phyloP scores from a whole-genome alignment of 2,888 invertebrate species.

The Fragum sueziense region DNA sequence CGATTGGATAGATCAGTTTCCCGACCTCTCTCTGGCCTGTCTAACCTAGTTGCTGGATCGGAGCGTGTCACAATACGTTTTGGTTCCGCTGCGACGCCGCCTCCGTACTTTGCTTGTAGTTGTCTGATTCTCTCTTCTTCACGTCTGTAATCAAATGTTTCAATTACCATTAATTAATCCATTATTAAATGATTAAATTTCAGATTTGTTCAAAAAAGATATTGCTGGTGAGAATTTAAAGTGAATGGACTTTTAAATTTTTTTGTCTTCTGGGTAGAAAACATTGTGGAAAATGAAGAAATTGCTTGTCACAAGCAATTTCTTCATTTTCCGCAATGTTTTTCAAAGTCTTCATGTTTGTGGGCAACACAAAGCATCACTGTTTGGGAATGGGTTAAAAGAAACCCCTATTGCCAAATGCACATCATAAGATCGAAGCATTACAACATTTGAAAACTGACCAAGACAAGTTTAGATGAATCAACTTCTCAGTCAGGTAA shows the following conservation, averaged over 20 bases:
- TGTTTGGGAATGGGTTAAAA: not conserved
- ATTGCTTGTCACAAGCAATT: not conserved
- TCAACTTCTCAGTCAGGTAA: too few relatives aligned
- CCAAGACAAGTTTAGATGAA: too few relatives aligned
- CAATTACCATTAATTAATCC: not conserved
- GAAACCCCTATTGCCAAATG: too few relatives aligned
- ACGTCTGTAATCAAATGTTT: constrained; percentile 29
- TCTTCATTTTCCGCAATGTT: too few relatives aligned
- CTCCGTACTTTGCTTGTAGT: constrained; percentile 38
- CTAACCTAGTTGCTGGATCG: constrained; percentile 42
- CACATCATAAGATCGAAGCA: too few relatives aligned
- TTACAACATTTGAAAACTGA: too few relatives aligned
- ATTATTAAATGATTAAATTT: not conserved
- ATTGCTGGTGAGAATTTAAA: not conserved
- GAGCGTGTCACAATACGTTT: constrained; percentile 42
- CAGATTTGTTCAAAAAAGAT: too few relatives aligned
- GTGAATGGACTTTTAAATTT: not conserved
- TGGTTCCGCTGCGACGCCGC: constrained; percentile 13
- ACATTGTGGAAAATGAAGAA: constrained; percentile 2
- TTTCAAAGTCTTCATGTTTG: not conserved
- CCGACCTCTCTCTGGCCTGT: constrained; percentile 30
- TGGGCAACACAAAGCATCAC: not conserved
- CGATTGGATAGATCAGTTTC: constrained; percentile 47
- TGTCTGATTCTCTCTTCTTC: constrained; percentile 51
- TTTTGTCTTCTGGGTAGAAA: not conserved